A percentile compares a stretch with the other conserved stretches of the same genome.
phyloP scores from a whole-genome alignment of 2,113 vertebrate genomes.

The Toxostoma redivivum region DNA sequence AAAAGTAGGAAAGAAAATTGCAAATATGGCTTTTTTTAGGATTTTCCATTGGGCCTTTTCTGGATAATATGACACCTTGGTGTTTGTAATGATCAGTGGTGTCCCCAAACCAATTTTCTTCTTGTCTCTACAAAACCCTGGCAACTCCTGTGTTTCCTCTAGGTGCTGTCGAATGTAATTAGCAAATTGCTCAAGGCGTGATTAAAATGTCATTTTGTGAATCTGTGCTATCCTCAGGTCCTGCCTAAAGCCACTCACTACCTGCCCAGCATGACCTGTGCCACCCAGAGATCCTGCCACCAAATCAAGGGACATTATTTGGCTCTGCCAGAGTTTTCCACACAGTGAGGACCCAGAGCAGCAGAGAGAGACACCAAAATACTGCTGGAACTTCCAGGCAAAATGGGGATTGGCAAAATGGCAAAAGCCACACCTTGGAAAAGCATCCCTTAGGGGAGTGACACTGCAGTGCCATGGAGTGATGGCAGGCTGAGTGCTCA shows the following conservation, averaged over 20 bases:
- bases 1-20: conserved; percentile 59
- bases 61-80: conserved; percentile 11
- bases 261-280: not conserved
- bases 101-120: conserved; percentile 42
- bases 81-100: conserved; percentile 20
- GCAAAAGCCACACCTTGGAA: not conserved
- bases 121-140: conserved; percentile 27
- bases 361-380: not conserved
- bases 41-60: conserved; percentile 20
- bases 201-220: conserved; percentile 65
- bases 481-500: not conserved
- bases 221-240: not conserved
- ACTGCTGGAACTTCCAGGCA: not conserved
- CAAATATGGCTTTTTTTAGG: conserved; percentile 28
- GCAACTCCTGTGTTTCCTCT: conserved; percentile 27
- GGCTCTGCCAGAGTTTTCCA: not conserved
- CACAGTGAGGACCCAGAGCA: not conserved
- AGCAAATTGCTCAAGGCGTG: conserved; percentile 55
- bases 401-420: not conserved
- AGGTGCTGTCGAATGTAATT: conserved; percentile 61
- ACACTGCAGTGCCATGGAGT: not conserved
- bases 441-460: not conserved
- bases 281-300: not conserved
- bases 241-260: not conserved
- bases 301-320: not conserved